Conservation (phyloP, 2,797 vertebrate species). For the Coccyzus lansbergi region DNA sequence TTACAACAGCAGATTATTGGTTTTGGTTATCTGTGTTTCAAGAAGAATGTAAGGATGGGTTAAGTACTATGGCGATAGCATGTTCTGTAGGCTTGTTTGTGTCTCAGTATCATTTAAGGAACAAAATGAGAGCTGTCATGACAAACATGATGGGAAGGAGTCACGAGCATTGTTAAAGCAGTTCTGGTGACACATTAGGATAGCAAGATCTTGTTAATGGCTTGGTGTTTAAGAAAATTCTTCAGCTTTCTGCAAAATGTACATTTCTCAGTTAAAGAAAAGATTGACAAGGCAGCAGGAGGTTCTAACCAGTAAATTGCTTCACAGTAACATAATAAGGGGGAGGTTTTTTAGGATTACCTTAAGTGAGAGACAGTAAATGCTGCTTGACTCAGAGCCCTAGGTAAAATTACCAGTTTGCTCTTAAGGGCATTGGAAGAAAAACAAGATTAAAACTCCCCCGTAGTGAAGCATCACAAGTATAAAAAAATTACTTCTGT, state of each 20-base stretch:
- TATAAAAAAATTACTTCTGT: background rate
- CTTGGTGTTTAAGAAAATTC: constrained; percentile 50
- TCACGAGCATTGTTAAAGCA: constrained; percentile 25
- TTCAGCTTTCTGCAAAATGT: constrained; percentile 40
- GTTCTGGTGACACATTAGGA: constrained; percentile 42
- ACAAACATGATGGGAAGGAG: background rate
- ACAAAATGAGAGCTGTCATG: background rate
- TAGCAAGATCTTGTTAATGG: constrained; percentile 35
- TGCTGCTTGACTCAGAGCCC: constrained; percentile 11
- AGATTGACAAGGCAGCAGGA: constrained; percentile 48
- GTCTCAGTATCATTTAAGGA: background rate
- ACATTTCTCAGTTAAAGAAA: constrained; percentile 29
- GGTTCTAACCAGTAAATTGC: constrained; percentile 10
- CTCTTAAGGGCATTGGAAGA: background rate
- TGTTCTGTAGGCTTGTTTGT: background rate
- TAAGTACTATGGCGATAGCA: background rate
- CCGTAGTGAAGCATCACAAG: background rate
- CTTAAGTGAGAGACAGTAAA: background rate
- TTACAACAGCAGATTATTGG: background rate
- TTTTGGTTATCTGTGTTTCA: background rate
- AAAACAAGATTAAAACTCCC: background rate
- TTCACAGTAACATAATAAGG: constrained; percentile 1
- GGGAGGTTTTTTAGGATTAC: constrained; percentile 25
- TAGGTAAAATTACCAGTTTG: background rate
- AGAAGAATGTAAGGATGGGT: background rate